phyloP scores from a whole-genome alignment of 2,113 vertebrate species.

The Callionymus lyra region DNA sequence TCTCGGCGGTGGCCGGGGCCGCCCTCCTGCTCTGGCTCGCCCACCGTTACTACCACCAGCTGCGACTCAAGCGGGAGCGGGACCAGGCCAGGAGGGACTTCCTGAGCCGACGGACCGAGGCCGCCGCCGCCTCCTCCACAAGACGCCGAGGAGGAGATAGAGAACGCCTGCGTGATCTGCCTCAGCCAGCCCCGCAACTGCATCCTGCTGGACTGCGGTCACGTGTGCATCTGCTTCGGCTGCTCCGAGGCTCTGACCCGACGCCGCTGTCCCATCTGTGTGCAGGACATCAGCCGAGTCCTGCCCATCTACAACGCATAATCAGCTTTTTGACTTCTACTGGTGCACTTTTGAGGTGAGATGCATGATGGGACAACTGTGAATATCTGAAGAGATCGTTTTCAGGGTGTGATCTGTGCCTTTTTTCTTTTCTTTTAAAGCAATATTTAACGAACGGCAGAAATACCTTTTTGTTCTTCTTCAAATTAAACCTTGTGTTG shows the following conservation, averaged over 20 bases:
- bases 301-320: slow-evolving; percentile 73
- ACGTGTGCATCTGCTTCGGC: slow-evolving; percentile 79
- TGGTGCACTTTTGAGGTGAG: too few species aligned
- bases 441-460: too few species aligned
- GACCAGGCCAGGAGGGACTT: slow-evolving; percentile 54
- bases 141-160: background rate
- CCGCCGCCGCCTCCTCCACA: background rate
- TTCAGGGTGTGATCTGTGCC: too few species aligned
- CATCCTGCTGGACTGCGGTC: slow-evolving; percentile 74
- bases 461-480: too few species aligned
- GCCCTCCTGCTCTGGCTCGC: slow-evolving; percentile 55
- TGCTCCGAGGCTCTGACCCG: slow-evolving; percentile 74
- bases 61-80: slow-evolving; percentile 29
- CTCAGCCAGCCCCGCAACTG: slow-evolving; percentile 66
- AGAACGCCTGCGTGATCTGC: slow-evolving; percentile 70
- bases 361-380: too few species aligned
- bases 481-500: too few species aligned
- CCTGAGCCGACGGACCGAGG: slow-evolving; percentile 25
- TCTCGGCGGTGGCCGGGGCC: slow-evolving; percentile 49
- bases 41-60: slow-evolving; percentile 56
- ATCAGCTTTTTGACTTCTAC: too few species aligned
- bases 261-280: slow-evolving; percentile 75
- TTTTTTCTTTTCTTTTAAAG: too few species aligned
- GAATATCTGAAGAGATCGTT: too few species aligned
- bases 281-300: slow-evolving; percentile 67